Conservation (phyloP, 2,888 invertebrate genomes). For the Crioceris asparagi region DNA sequence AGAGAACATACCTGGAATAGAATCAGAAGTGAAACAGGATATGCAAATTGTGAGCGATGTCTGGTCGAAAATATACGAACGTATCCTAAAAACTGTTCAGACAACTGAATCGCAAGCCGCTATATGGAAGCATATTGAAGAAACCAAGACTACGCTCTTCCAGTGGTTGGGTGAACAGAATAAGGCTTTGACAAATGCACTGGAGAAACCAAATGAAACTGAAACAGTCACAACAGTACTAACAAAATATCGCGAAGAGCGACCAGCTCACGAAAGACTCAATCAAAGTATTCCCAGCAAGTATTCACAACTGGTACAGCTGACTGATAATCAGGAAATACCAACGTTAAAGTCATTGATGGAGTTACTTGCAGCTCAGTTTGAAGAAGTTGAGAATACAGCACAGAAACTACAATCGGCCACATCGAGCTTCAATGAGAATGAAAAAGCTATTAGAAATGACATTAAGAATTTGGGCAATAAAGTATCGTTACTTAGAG, state of each 20-base stretch:
- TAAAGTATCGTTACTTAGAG: conserved; percentile 60
- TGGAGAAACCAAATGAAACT: conserved; percentile 67
- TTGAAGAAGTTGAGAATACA: conserved; percentile 59
- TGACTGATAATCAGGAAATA: conserved; percentile 61
- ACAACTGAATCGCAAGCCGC: conserved; percentile 78
- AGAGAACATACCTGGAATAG: conserved; percentile 55
- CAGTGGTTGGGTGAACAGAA: conserved; percentile 79
- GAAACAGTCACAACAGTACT: conserved; percentile 69
- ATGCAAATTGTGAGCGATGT: conserved; percentile 51
- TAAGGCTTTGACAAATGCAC: conserved; percentile 62
- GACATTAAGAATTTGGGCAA: conserved; percentile 63
- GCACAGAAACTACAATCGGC: conserved; percentile 65
- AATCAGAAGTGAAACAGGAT: conserved; percentile 48
- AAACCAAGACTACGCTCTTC: conserved; percentile 69
- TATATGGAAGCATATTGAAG: conserved; percentile 89
- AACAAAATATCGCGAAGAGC: conserved; percentile 74
- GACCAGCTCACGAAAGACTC: conserved; percentile 65
- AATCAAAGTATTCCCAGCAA: conserved; percentile 70
- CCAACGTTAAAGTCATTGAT: conserved; percentile 58
- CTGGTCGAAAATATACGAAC: conserved; percentile 63
- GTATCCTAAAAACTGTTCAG: conserved; percentile 62
- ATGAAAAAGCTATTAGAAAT: conserved; percentile 60
- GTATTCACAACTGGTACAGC: conserved; percentile 64
- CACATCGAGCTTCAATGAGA: conserved; percentile 60
- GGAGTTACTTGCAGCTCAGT: conserved; percentile 61